Percentiles rank a stretch among this genome's conserved stretches.
These are phyloP conservation scores for Sinentomon sp. DNA, from an alignment of 2,888 invertebrate species.

Conservation along the genomic window DNA sequence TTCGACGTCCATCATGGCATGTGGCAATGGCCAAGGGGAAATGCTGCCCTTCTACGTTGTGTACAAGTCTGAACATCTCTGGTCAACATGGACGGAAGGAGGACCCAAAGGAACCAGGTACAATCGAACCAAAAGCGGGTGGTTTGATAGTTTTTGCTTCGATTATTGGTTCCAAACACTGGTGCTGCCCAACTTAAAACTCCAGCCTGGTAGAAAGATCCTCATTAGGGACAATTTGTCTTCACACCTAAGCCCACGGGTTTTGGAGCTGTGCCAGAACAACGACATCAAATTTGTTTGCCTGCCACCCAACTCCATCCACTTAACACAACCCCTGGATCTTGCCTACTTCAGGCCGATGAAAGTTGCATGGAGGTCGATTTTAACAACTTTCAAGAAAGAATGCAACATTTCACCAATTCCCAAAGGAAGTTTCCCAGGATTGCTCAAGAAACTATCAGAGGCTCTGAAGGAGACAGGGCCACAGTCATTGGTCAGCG, in stretches of 20 bases:
- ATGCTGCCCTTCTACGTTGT: constrained; percentile 18
- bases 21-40: constrained; percentile 17
- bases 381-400: constrained; percentile 7
- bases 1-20: constrained; percentile 19
- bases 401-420: background rate
- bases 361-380: constrained; percentile 10
- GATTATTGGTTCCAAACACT: constrained; percentile 17
- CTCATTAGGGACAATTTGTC: constrained; percentile 17
- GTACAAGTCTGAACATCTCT: constrained; percentile 18
- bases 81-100: constrained; percentile 17
- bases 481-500: too few species aligned
- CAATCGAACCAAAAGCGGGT: constrained; percentile 17
- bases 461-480: too few species aligned
- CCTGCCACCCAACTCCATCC: constrained; percentile 15
- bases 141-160: constrained; percentile 17
- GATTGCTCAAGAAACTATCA: too few species aligned
- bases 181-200: constrained; percentile 12
- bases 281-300: constrained; percentile 15
- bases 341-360: constrained; percentile 12
- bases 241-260: constrained; percentile 10
- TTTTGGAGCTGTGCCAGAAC: constrained; percentile 14
- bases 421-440: background rate
- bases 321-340: constrained; percentile 14
- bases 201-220: constrained; percentile 13
- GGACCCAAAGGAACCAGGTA: constrained; percentile 17